Conservation (phyloP, 2,113 vertebrate genomes). For the Formicarius rufipectus region DNA sequence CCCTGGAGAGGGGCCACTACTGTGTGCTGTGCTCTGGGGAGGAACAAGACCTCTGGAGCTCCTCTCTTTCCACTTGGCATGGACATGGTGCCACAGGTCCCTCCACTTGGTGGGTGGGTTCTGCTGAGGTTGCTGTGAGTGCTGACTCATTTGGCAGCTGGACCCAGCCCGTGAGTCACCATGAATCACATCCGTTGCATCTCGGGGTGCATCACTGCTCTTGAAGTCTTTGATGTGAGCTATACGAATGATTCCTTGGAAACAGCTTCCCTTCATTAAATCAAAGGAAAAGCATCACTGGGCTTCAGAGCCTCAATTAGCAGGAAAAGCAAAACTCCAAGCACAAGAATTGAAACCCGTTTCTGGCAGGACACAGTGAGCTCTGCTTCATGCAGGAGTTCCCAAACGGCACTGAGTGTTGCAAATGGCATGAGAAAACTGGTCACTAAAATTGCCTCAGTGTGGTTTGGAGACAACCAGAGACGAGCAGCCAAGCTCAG, state of each 20-base stretch:
- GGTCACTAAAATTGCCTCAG: neutral
- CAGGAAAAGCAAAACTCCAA: neutral
- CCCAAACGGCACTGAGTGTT: neutral
- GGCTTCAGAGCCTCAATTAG: neutral
- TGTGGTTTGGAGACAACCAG: neutral
- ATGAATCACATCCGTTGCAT: neutral
- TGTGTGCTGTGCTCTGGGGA: neutral
- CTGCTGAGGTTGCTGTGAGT: neutral
- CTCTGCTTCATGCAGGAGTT: neutral
- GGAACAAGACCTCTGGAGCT: rapidly evolving
- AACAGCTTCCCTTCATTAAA: conserved; percentile 23
- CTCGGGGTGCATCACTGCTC: neutral
- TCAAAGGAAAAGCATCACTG: conserved; percentile 33
- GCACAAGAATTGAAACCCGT: neutral
- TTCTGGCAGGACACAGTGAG: neutral
- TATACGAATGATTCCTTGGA: neutral
- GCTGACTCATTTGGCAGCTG: conserved; percentile 26
- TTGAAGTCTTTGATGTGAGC: neutral
- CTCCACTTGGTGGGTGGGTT: neutral
- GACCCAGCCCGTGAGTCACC: neutral
- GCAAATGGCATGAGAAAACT: neutral
- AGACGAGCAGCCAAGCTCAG: neutral
- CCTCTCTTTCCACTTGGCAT: neutral
- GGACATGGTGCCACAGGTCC: neutral
- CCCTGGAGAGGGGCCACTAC: neutral